Conservation (phyloP, 1,140 invertebrate genomes). For the Zaprionus lachaisei region DNA sequence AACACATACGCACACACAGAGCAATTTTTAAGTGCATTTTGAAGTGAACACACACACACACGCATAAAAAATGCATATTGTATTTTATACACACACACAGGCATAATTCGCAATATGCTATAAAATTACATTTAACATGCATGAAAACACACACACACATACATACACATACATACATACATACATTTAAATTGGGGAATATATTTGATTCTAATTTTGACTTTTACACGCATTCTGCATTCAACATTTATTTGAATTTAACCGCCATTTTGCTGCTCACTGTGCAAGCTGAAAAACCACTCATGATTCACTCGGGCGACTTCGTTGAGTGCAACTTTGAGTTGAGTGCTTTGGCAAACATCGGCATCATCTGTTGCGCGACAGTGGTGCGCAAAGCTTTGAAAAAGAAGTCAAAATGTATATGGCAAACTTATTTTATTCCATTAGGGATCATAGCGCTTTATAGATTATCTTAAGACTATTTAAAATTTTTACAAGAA, state of each 20-base stretch:
- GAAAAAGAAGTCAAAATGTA: background rate
- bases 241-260: constrained; percentile 44
- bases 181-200: background rate
- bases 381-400: constrained; percentile 31
- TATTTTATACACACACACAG: constrained; percentile 54
- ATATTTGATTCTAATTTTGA: constrained; percentile 48
- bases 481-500: too few species aligned
- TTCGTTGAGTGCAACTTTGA: constrained; percentile 14
- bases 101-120: constrained; percentile 32
- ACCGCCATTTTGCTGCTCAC: constrained; percentile 25
- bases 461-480: too few species aligned
- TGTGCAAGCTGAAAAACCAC: background rate
- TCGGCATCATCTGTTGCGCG: constrained; percentile 30
- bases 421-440: too few species aligned
- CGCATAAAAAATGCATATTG: constrained; percentile 41
- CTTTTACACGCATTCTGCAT: constrained; percentile 67
- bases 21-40: constrained; percentile 48
- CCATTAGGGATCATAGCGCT: too few species aligned
- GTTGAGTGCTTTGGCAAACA: constrained; percentile 18
- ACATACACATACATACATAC: background rate
- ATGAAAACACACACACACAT: constrained; percentile 17
- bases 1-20: constrained; percentile 6
- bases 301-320: constrained; percentile 16
- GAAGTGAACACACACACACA: constrained; percentile 39
- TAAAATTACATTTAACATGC: constrained; percentile 66